These are phyloP conservation scores for Eupeodes luniger DNA, from an alignment of 2,888 invertebrate species.

Conservation along the genomic window DNA sequence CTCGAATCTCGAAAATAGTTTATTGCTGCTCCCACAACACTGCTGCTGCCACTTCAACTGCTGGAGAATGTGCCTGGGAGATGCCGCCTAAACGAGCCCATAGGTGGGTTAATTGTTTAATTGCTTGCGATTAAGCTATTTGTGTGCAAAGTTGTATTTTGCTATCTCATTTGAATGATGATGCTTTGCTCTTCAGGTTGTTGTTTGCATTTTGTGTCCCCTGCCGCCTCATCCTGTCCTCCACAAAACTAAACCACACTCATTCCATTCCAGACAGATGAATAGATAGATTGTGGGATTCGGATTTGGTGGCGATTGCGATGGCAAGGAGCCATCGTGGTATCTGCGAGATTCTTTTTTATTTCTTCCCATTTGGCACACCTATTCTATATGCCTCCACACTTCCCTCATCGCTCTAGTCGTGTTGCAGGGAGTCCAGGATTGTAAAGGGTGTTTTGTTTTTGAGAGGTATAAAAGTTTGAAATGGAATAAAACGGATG, in stretches of 20 bases:
- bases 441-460: not conserved
- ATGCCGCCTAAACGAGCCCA: conserved; percentile 67
- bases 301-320: not conserved
- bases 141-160: conserved; percentile 74
- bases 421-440: not conserved
- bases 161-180: conserved; percentile 76
- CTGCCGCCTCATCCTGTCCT: not conserved
- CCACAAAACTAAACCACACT: conserved; percentile 5
- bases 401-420: not conserved
- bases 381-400: conserved; percentile 27
- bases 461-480: too few species aligned
- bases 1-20: conserved; percentile 53
- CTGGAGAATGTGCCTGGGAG: conserved; percentile 26
- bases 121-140: conserved; percentile 76
- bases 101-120: conserved; percentile 76
- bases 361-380: conserved; percentile 58
- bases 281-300: conserved; percentile 70
- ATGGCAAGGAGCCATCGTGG: conserved; percentile 35
- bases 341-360: conserved; percentile 39
- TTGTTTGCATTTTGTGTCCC: conserved; percentile 35
- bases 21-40: conserved; percentile 63
- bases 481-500: too few species aligned
- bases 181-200: conserved; percentile 54
- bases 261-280: conserved; percentile 61
- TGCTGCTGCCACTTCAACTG: conserved; percentile 23